A percentile compares a stretch with the other conserved stretches of the same genome.
These are phyloP conservation scores for Gymnopithys bicolor DNA, from an alignment of 2,797 vertebrate species.

Conservation along the genomic window DNA sequence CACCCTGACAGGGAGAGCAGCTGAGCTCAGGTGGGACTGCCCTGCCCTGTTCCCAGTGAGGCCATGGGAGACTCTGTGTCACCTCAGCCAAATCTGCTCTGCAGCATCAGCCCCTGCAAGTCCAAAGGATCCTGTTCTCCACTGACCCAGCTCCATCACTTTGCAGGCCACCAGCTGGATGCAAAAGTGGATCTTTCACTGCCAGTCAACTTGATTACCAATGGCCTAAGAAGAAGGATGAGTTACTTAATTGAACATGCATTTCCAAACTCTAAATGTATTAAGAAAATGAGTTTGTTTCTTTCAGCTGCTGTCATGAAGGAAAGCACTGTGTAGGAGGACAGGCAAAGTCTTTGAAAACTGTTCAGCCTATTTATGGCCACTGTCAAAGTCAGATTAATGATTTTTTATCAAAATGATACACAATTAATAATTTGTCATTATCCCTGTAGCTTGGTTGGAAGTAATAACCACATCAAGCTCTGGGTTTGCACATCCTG, in stretches of 20 bases:
- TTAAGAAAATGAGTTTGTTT: constrained; percentile 33
- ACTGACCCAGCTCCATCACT: not conserved
- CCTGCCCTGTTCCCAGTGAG: not conserved
- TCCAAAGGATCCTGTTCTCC: not conserved
- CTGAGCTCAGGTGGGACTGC: not conserved
- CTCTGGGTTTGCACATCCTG: not conserved
- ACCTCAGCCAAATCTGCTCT: not conserved
- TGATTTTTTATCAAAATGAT: constrained; percentile 26
- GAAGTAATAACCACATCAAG: not conserved
- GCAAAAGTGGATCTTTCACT: not conserved
- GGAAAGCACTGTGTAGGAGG: constrained; percentile 55
- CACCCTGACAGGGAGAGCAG: not conserved
- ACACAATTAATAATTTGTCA: constrained; percentile 28
- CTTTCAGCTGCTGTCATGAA: constrained; percentile 42
- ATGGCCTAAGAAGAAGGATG: not conserved
- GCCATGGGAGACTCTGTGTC: not conserved
- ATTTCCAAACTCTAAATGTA: constrained; percentile 33
- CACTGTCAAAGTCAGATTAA: constrained; percentile 44
- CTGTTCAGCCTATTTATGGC: constrained; percentile 51
- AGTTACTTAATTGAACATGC: constrained; percentile 9
- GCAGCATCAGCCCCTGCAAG: not conserved
- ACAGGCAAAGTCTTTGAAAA: constrained; percentile 56
- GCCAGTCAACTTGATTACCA: not conserved
- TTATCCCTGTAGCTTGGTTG: not conserved
- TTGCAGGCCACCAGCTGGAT: not conserved